phyloP scores from a whole-genome alignment of 2,113 vertebrate genomes.

The Plecotus auritus region DNA sequence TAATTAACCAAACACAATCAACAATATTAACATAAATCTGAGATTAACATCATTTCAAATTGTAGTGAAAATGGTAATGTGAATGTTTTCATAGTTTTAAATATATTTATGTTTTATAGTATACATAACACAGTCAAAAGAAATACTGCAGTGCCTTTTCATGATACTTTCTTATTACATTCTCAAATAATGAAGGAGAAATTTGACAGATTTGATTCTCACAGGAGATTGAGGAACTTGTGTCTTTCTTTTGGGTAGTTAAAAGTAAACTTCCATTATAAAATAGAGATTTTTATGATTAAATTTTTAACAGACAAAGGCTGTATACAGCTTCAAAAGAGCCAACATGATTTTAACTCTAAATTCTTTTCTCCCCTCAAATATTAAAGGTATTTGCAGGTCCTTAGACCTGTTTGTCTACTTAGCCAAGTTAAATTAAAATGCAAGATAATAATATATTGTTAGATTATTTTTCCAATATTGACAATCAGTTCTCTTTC shows the following conservation, averaged over 20 bases:
- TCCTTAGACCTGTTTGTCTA: conserved; percentile 75
- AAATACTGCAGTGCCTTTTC: not conserved
- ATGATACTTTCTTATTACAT: not conserved
- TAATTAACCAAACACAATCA: not conserved
- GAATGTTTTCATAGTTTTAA: not conserved
- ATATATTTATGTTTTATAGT: not conserved
- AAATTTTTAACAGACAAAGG: conserved; percentile 73
- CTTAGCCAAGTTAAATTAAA: conserved; percentile 82
- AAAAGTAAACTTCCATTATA: conserved; percentile 57
- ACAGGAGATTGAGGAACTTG: not conserved
- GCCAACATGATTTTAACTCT: conserved; percentile 61
- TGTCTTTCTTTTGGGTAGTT: conserved; percentile 44
- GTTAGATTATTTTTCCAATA: conserved; percentile 83
- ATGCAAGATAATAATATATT: conserved; percentile 77
- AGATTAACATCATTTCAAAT: not conserved
- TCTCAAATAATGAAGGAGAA: not conserved
- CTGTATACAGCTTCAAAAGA: conserved; percentile 51
- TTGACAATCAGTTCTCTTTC: conserved; percentile 75
- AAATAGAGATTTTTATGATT: conserved; percentile 60
- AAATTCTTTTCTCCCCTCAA: conserved; percentile 65
- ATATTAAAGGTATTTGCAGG: conserved; percentile 77
- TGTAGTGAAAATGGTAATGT: not conserved
- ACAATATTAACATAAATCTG: not conserved
- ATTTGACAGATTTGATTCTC: conserved; percentile 1
- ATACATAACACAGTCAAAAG: not conserved